Evolutionary conservation across 2,888 invertebrate genomes (phyloP), one percentile per base, ranked within the genome.

Genomic region (Yponomeuta cagnagella): DNA sequence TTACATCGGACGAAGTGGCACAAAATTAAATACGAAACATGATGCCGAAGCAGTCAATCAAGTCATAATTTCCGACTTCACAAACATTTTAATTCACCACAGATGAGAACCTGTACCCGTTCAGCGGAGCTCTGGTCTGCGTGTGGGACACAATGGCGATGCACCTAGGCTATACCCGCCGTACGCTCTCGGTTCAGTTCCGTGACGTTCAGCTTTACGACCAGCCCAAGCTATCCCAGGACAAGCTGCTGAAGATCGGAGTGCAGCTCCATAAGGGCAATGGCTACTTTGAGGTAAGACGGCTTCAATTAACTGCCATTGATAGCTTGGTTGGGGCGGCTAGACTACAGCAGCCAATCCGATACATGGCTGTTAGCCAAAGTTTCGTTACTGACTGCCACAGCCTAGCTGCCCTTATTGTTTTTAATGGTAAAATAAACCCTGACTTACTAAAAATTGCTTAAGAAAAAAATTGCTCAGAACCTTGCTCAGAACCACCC

Each of bases 211-310:
- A 69, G 15, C 52, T 69, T n/a, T 52, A 69, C 23, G 58, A 52
- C 2, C 69, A 69, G 30, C 63, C 63, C 10, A 31, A 15, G 15
- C 30, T 69, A 10, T 15, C 15, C 23, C 31, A 58, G 10, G 58
- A 69, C 12, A 52, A 52, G n/a, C 31, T 58, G 63, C 10, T 69
- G 52, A 23, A 37, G 30, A 31, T 69, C 15, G 12, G 69, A 31
- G 69, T 52, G 10, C 69, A 69, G 63, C 58, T 69, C 10, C 30
- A 69, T 33, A 52, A 52, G 63, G 69, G 69, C 30, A 69, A 69
- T 58, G 69, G 69, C 23, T 69, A 69, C 37, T 69, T 69, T 69
- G 69, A 69, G 69, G 69, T 69, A 37, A 66, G 15, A 10, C 2
- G n/a, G 23, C 63, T 63, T 63, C 63, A 15, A n/a, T 15, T 8